Conservation (phyloP, 2,797 vertebrate genomes). For the Setipinna tenuifilis region DNA sequence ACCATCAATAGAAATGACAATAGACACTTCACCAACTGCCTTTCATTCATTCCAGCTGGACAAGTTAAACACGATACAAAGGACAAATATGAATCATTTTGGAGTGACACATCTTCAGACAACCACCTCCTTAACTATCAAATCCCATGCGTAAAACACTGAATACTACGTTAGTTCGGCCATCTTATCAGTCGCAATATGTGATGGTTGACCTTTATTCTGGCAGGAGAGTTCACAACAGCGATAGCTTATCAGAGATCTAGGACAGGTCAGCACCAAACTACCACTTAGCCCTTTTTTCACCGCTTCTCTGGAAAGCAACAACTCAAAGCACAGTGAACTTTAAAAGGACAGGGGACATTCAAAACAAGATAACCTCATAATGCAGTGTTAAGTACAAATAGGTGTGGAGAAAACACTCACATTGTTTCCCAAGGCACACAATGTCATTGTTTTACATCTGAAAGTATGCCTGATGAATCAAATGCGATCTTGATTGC, state of each 20-base stretch:
- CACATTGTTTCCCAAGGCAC: neutral
- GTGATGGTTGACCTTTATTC: neutral
- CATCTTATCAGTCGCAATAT: neutral
- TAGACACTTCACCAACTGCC: too few relatives aligned
- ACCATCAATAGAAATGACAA: too few relatives aligned
- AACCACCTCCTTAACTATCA: too few relatives aligned
- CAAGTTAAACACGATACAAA: too few relatives aligned
- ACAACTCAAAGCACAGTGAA: neutral
- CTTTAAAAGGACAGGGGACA: neutral
- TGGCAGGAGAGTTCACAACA: neutral
- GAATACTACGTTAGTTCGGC: neutral
- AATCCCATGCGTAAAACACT: too few relatives aligned
- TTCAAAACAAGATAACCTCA: neutral
- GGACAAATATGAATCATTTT: too few relatives aligned
- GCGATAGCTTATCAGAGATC: neutral
- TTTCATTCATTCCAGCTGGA: too few relatives aligned
- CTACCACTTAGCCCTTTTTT: neutral
- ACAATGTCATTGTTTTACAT: neutral
- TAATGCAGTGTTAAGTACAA: neutral
- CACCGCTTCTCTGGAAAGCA: neutral
- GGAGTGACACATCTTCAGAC: too few relatives aligned
- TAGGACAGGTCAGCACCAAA: neutral
- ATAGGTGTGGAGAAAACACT: neutral
- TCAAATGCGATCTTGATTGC: neutral
- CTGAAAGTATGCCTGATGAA: too few relatives aligned